Conservation (phyloP, 1,140 invertebrate species). For the Periplaneta americana region DNA sequence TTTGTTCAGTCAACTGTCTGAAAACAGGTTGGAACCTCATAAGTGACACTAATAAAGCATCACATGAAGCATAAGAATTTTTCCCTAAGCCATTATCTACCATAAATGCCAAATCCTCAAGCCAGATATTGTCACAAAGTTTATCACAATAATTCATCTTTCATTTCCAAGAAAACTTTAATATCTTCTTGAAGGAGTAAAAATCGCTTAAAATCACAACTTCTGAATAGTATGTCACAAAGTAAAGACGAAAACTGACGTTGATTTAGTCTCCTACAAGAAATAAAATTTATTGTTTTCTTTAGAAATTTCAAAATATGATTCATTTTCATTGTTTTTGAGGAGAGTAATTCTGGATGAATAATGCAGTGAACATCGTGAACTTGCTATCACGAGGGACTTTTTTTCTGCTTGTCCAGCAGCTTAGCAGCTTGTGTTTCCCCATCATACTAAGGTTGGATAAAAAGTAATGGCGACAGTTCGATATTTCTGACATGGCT, state of each 20-base stretch:
- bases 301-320: constrained; percentile 8
- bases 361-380: not conserved
- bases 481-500: too few relatives aligned
- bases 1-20: too few relatives aligned
- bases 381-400: not conserved
- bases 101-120: constrained; percentile 8
- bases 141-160: not conserved
- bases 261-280: not conserved
- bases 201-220: not conserved
- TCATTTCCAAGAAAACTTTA: too few relatives aligned
- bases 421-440: not conserved
- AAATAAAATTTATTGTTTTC: not conserved
- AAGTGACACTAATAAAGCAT: too few relatives aligned
- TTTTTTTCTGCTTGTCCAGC: not conserved
- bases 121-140: constrained; percentile 1
- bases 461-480: too few relatives aligned
- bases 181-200: constrained; percentile 1
- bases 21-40: too few relatives aligned
- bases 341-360: not conserved
- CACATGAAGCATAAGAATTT: too few relatives aligned
- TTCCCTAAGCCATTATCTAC: not conserved
- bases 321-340: constrained; percentile 1
- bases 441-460: too few relatives aligned
- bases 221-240: too few relatives aligned
- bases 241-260: not conserved